Conservation (phyloP, 2,113 vertebrate genomes). For the Nasalis larvatus region DNA sequence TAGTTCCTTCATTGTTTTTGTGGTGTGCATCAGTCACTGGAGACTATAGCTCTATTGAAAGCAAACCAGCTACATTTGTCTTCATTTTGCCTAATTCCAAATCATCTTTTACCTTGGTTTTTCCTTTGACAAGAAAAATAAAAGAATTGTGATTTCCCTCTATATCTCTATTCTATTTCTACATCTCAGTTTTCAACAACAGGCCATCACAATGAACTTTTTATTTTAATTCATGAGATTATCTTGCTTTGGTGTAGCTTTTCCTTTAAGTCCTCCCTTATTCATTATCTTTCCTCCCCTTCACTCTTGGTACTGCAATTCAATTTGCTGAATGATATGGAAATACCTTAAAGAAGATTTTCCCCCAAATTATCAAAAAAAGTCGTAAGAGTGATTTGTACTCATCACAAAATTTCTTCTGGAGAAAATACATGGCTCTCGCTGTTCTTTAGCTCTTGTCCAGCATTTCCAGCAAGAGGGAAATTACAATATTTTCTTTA, state of each 20-base stretch:
- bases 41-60: neutral
- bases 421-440: neutral
- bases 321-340: neutral
- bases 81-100: constrained; percentile 31
- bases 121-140: neutral
- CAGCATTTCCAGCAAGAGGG: neutral
- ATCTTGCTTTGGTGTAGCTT: neutral
- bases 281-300: neutral
- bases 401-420: neutral
- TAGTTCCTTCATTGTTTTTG: neutral
- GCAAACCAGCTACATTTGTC: neutral
- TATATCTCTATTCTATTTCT: neutral
- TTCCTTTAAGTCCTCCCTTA: neutral
- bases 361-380: neutral
- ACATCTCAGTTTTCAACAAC: neutral
- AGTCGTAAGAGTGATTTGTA: neutral
- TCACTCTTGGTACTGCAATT: neutral
- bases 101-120: neutral
- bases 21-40: neutral
- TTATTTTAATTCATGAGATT: neutral
- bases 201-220: neutral
- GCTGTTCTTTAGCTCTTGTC: neutral
- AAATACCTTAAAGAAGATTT: neutral
- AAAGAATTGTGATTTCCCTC: neutral
- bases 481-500: constrained; percentile 12